Evolutionary conservation across 2,888 invertebrate species (phyloP).

Genomic region (Parochlus steinenii): DNA sequence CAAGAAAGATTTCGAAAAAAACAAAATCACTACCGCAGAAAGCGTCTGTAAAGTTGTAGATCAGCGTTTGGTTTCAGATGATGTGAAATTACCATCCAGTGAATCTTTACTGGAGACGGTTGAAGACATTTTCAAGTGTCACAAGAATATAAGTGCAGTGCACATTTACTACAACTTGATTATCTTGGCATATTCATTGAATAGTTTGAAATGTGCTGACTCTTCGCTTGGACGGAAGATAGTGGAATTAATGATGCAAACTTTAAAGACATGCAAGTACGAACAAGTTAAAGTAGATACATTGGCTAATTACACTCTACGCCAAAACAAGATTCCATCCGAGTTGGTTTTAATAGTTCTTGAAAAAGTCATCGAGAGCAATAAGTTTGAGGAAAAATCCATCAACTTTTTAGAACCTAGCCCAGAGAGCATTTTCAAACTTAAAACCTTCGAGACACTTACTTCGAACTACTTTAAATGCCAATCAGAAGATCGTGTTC

Average conservation of each 20-base stretch:
- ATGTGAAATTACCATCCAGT: conserved; percentile 4
- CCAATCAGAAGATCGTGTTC: neutral
- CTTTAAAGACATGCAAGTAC: conserved; percentile 29
- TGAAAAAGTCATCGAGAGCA: conserved; percentile 16
- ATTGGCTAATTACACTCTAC: neutral
- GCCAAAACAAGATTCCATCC: conserved; percentile 21
- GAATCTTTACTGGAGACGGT: conserved; percentile 6
- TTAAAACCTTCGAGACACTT: conserved; percentile 1
- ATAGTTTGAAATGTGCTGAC: conserved; percentile 27
- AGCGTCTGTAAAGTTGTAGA: neutral
- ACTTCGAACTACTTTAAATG: conserved; percentile 1
- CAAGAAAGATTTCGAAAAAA: conserved; percentile 5
- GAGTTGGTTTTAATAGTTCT: neutral
- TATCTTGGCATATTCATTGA: conserved; percentile 31
- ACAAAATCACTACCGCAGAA: neutral
- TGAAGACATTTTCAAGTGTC: conserved; percentile 11
- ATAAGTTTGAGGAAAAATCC: neutral
- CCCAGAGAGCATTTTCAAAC: neutral
- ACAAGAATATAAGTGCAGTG: conserved; percentile 15
- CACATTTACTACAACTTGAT: conserved; percentile 20
- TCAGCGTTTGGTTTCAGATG: neutral
- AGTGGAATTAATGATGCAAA: conserved; percentile 31
- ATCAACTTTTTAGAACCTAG: neutral
- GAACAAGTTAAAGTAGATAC: conserved; percentile 22
- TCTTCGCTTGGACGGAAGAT: conserved; percentile 25